phyloP scores from a whole-genome alignment of 2,113 vertebrate species.

The Tychaedon coryphoeus region DNA sequence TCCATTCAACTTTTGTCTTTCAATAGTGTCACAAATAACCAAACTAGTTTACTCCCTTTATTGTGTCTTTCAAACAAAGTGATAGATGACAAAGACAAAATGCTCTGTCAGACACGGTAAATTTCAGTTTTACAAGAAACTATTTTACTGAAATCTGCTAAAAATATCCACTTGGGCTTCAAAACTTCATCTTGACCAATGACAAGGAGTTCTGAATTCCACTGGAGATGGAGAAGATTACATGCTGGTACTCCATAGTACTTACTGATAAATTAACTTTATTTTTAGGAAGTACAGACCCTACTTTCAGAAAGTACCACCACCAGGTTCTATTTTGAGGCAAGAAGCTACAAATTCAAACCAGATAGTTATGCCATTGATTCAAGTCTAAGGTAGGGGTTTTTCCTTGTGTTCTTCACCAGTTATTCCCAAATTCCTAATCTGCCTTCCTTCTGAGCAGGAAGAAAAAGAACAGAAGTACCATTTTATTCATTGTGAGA shows the following conservation, averaged over 20 bases:
- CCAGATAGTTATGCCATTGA: background rate
- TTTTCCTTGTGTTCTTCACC: background rate
- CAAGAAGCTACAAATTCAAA: background rate
- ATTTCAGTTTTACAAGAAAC: background rate
- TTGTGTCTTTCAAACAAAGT: background rate
- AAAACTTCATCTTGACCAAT: background rate
- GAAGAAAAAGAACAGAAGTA: background rate
- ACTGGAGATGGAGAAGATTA: background rate
- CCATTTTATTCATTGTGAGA: background rate
- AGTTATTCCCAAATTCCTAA: background rate
- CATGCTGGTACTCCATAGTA: background rate
- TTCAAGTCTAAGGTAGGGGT: background rate
- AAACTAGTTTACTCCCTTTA: background rate
- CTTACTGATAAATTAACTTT: background rate
- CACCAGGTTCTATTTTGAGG: background rate
- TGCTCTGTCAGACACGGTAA: background rate
- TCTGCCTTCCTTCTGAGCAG: background rate
- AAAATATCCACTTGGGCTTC: background rate
- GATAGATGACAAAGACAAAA: background rate
- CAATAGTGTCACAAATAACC: background rate
- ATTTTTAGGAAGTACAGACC: conserved; percentile 29
- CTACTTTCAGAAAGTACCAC: conserved; percentile 2
- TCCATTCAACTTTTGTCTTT: background rate
- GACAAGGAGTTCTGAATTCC: background rate
- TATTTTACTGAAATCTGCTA: background rate